Conservation (phyloP, 2,113 vertebrate species). For the Aplodontia rufa region DNA sequence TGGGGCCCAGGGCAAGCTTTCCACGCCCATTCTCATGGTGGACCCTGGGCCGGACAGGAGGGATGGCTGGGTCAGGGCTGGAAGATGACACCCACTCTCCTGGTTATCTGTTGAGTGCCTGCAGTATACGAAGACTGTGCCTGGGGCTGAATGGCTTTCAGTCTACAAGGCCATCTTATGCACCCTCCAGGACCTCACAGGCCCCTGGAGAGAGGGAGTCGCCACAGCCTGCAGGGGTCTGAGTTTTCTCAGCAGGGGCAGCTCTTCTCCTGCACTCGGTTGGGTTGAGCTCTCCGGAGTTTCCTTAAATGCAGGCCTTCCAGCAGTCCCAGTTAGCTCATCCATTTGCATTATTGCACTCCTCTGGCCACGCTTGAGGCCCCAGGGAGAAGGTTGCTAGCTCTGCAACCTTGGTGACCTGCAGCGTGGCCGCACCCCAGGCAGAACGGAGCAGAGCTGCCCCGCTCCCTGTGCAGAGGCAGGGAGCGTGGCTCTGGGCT, state of each 20-base stretch:
- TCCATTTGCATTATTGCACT: background rate
- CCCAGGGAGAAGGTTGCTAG: too few relatives aligned
- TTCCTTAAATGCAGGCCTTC: background rate
- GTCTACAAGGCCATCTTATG: background rate
- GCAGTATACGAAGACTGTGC: background rate
- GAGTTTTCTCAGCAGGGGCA: background rate
- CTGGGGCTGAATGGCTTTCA: background rate
- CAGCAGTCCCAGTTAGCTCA: background rate
- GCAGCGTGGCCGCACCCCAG: background rate
- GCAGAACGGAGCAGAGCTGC: background rate
- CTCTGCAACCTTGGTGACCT: too few relatives aligned
- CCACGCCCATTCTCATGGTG: background rate
- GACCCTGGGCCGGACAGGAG: background rate
- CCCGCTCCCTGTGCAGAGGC: fast-evolving
- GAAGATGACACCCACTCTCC: background rate
- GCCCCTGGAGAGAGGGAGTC: background rate
- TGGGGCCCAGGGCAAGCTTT: fast-evolving
- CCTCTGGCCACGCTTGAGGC: background rate
- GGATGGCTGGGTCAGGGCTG: background rate
- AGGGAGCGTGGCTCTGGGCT: background rate
- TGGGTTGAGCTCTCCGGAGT: background rate
- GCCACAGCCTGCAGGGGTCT: background rate
- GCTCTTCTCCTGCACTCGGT: too few relatives aligned
- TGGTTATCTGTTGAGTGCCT: fast-evolving
- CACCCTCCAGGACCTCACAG: background rate